These are phyloP conservation scores for Xylocopa sonorina DNA, from an alignment of 1,140 invertebrate genomes.

Conservation along the genomic window DNA sequence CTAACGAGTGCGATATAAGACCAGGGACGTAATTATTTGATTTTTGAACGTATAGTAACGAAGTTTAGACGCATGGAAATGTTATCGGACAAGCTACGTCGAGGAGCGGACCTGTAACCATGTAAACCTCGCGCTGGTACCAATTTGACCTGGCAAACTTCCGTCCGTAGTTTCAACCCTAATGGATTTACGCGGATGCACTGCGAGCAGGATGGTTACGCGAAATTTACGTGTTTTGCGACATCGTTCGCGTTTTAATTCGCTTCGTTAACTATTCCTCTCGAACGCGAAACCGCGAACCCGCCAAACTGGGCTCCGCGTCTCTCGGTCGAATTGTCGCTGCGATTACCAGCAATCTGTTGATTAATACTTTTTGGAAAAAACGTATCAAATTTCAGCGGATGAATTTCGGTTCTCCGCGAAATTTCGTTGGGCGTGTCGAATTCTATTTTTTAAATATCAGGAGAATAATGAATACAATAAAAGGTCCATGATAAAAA, in stretches of 20 bases:
- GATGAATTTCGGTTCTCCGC: too few relatives aligned
- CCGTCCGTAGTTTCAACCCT: background rate
- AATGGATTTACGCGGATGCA: conserved; percentile 9
- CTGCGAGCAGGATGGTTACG: background rate
- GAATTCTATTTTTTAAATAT: too few relatives aligned
- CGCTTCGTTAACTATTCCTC: background rate
- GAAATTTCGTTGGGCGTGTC: too few relatives aligned
- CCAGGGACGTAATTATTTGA: background rate
- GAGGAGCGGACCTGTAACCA: background rate
- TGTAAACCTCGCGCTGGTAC: background rate
- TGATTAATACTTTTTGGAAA: too few relatives aligned
- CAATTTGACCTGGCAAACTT: conserved; percentile 14
- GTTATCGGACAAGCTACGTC: background rate
- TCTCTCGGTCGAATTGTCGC: too few relatives aligned
- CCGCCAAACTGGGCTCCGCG: background rate
- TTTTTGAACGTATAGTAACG: background rate
- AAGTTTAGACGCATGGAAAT: background rate
- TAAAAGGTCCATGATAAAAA: too few relatives aligned
- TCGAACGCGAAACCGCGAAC: background rate
- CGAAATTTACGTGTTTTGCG: background rate
- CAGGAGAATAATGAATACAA: too few relatives aligned
- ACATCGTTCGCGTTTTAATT: background rate
- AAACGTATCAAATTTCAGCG: too few relatives aligned
- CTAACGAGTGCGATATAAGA: too few relatives aligned
- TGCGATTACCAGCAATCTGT: too few relatives aligned